phyloP scores from a whole-genome alignment of 2,113 vertebrate genomes.

The Catharus bicknelli region DNA sequence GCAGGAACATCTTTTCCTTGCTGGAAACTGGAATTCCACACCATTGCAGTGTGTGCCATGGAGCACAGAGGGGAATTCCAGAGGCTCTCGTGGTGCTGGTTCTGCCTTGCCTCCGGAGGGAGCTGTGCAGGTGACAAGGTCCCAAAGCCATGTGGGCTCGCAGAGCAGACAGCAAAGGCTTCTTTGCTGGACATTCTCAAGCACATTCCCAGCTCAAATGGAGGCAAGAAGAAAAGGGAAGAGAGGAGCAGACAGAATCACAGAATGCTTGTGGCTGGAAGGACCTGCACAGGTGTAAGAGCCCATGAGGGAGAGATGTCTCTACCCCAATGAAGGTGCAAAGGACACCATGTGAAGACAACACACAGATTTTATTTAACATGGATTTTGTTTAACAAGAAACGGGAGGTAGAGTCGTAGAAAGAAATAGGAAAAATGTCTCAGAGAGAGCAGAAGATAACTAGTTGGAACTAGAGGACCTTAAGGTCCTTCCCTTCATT shows the following conservation, averaged over 20 bases:
- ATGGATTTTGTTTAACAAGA: background rate
- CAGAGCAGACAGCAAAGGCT: background rate
- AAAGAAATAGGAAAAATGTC: background rate
- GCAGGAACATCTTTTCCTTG: background rate
- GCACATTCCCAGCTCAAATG: background rate
- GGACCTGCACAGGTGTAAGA: no score
- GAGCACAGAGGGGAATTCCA: background rate
- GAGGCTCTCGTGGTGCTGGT: rapidly evolving
- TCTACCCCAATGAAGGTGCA: rapidly evolving
- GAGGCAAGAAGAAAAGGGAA: background rate
- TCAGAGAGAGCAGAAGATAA: background rate
- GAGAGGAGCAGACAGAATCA: background rate
- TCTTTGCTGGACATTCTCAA: background rate
- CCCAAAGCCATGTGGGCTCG: rapidly evolving
- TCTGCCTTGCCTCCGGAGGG: rapidly evolving
- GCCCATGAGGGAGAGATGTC: background rate
- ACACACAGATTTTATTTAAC: background rate
- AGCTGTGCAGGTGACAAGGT: background rate
- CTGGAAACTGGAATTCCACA: background rate
- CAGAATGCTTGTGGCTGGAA: rapidly evolving
- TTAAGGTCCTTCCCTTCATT: background rate
- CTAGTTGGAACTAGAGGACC: background rate
- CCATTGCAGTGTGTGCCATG: background rate
- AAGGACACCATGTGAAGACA: background rate
- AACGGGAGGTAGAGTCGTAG: rapidly evolving